These are phyloP conservation scores for Zoanthus gigantus DNA, from an alignment of 92 coral and sea anemone genomes.

Conservation along the genomic window DNA sequence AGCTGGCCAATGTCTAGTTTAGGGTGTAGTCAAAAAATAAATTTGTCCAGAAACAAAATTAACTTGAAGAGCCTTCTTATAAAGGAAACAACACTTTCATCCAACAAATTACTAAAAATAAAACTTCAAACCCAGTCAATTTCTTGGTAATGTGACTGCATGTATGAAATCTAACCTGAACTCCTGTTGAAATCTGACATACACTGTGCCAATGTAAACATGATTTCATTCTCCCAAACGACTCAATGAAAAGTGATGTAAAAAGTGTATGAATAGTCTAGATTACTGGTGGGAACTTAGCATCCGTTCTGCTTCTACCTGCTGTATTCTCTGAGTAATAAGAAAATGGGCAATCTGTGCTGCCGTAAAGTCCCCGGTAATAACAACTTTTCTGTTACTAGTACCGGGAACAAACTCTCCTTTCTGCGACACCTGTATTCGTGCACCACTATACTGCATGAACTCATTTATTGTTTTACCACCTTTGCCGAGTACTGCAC, in stretches of 20 bases:
- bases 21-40: constrained; percentile 13
- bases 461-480: constrained; percentile 98
- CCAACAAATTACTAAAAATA: background rate
- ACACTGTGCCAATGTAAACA: background rate
- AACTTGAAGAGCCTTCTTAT: background rate
- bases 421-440: constrained; percentile 96
- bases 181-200: background rate
- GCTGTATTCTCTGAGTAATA: constrained; percentile 94
- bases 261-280: constrained; percentile 5
- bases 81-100: background rate
- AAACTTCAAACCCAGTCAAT: background rate
- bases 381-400: constrained; percentile 96
- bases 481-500: constrained; percentile 95
- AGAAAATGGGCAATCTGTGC: constrained; percentile 99
- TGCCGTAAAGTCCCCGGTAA: constrained; percentile 93
- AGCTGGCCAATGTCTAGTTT: background rate
- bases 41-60: background rate
- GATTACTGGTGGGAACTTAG: constrained; percentile 48
- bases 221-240: constrained; percentile 8
- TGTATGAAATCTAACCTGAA: background rate
- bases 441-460: constrained; percentile 98
- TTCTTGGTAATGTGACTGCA: background rate
- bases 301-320: constrained; percentile 90
- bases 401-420: constrained; percentile 99
- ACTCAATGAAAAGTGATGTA: constrained; percentile 3